A percentile compares a stretch with the other conserved stretches of the same genome.
These are phyloP conservation scores for Notarius lentiginosus DNA, from an alignment of 2,113 vertebrate genomes.

Conservation along the genomic window DNA sequence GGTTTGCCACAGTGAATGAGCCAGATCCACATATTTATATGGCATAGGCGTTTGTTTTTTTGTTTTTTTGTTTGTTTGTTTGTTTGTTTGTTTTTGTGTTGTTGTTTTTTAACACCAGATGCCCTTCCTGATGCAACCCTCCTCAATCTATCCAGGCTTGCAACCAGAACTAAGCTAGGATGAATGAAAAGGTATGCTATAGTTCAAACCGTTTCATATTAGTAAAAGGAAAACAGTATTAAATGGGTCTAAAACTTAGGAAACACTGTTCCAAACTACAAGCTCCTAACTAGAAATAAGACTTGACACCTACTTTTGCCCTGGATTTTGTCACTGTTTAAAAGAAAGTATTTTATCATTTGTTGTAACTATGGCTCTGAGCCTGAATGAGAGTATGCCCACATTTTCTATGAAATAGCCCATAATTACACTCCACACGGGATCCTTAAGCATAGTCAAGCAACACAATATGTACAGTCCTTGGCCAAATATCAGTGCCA, in stretches of 20 bases:
- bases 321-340: neutral
- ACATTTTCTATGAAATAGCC: slow-evolving; percentile 1
- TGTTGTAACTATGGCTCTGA: neutral
- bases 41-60: too few relatives aligned
- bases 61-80: too few relatives aligned
- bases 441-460: slow-evolving; percentile 2
- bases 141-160: neutral
- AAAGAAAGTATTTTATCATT: neutral
- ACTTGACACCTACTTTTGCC: neutral
- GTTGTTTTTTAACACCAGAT: too few relatives aligned
- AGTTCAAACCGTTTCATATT: neutral
- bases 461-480: neutral
- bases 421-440: slow-evolving; percentile 5
- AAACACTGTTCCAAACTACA: neutral
- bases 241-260: neutral
- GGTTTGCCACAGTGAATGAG: too few relatives aligned
- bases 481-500: neutral
- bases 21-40: too few relatives aligned
- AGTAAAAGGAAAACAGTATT: neutral
- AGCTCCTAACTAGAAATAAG: neutral
- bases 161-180: too few relatives aligned
- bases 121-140: neutral
- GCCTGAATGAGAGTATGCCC: slow-evolving; percentile 16
- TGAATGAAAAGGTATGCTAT: neutral
- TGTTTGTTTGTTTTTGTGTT: too few relatives aligned